Base-by-base conservation (phyloP, 1,140 invertebrate genomes). In the Drosophila melanica region DNA sequence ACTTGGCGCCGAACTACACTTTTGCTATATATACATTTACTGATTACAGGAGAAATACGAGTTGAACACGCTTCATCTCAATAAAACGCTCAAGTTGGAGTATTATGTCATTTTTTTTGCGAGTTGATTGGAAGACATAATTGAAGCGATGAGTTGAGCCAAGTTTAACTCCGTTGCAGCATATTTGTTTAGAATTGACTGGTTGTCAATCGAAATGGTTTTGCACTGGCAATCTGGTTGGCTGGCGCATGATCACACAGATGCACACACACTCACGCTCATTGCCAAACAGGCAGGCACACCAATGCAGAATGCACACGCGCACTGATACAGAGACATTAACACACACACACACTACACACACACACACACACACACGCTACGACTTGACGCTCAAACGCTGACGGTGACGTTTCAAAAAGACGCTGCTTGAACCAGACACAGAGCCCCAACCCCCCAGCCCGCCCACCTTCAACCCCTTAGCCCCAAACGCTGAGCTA, bases 401-500 rank as follows among this genome's bases (percentile, higher is more conserved):
- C 76, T 87, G 84, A 84, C 70, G 67, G 70, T 89, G 84, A 89
- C 84, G 84, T 89, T 89, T 89, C 65, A 76, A 79, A 86, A 86
- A 75, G 69, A 82, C 79, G 75, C 65, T 55, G 35, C 27, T 30
- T 67, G 71, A 55, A 79, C 59, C 69, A 62, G 41, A 35, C 47
- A 37, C 57, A 70, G 69, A 79, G 42, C 59, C 30, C 14, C 42
- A 6, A 16, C 20, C 45, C 6, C 41, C 3, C 18, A 33, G 18
- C 12, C 10, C 14, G 0, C 30, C 23, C 30, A 47, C 37, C 41
- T 12, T 14, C 11, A 3, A 53, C 16, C 10, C 54, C 42, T 41
- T n/a, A 33, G 30, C 16, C 23, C 20, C 68, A 41, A 55, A 53
- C 66, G 14, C 42, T 18, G 7, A 18, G 16, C 14, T 45, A 23